Evolutionary conservation across 2,797 vertebrate genomes (phyloP), one percentile per base, ranked within the genome.

Genomic region (Epinephelus coioides): DNA sequence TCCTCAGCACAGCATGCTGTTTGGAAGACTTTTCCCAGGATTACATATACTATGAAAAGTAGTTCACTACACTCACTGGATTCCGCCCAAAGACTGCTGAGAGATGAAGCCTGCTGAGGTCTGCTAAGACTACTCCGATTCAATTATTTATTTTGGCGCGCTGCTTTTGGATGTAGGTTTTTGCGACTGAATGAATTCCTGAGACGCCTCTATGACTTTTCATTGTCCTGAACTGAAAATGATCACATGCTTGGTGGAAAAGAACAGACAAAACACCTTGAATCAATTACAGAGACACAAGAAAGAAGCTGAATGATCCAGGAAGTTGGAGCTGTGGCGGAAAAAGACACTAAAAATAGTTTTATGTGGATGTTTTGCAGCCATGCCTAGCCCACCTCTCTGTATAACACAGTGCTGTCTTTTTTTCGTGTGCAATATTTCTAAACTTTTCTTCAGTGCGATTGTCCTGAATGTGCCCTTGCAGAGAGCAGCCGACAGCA

Each of bases 41-140:
- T 92, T 91, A 91, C 85, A 91, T 88, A 85, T 79, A 89, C 82
- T 89, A 84, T 89, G 90, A 89, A 91, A 91, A 93, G 89, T 83
- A 92, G 91, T 92, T 92, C 89, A 93, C 84, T 71, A 69, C 88
- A 79, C 74, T 86, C 55, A 11, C 82, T 94, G 89, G 89, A 89
- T 84, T 70, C 81, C 13, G n/a, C 90, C 90, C 92, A 92, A 87
- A 73, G 68, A 40, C 85, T 70, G 85, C 86, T 54, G 87, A 78
- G 84, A 82, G 72, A 83, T 30, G 76, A 88, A 88, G 89, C 89
- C 87, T 60, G 62, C 78, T 30, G 59, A 84, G 84, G 78, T 84
- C 87, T 72, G 76, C 82, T 82, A 74, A 87, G 85, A 83, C 86
- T 18, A 38, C 80, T 78, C 60, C 10, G 43, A 74, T 91, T 92